A percentile compares a stretch with the other conserved stretches of the same genome.
Conservation (phyloP, 2,888 invertebrate genomes). For the Melinopterus prodromus region DNA sequence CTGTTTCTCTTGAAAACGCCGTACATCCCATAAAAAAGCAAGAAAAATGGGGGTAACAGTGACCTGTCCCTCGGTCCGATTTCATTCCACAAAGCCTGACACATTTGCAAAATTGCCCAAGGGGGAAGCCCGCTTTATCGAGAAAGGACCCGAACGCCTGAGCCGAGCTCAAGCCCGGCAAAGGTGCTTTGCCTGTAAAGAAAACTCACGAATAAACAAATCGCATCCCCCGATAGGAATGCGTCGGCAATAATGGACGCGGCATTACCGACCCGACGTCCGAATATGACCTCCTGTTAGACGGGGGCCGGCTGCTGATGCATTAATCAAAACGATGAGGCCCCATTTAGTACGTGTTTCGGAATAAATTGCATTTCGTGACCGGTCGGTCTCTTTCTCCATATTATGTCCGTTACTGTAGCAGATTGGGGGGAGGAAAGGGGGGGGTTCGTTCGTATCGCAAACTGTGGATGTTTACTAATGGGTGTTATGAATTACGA, state of each 20-base stretch:
- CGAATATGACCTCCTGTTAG: background rate
- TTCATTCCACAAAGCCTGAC: background rate
- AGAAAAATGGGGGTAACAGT: background rate
- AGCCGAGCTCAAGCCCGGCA: background rate
- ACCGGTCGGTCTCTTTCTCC: background rate
- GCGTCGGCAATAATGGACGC: constrained; percentile 9
- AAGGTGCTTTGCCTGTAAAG: constrained; percentile 8
- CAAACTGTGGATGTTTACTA: constrained; percentile 4
- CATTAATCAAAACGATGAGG: constrained; percentile 46
- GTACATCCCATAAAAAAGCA: background rate
- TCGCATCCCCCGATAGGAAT: background rate
- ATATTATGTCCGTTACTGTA: too few species aligned
- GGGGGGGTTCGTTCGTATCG: background rate
- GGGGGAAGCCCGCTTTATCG: background rate
- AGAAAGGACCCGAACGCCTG: background rate
- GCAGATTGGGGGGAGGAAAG: background rate
- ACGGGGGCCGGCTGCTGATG: constrained; percentile 17
- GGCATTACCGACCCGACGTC: background rate
- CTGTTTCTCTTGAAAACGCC: too few species aligned
- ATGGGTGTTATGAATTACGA: background rate
- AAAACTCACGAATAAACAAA: constrained; percentile 8
- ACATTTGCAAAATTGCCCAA: background rate
- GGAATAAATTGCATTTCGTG: constrained; percentile 38
- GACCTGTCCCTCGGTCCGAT: background rate
- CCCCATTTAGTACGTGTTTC: constrained; percentile 46